phyloP scores from a whole-genome alignment of 2,888 invertebrate genomes.

The Cheilosia variabilis region DNA sequence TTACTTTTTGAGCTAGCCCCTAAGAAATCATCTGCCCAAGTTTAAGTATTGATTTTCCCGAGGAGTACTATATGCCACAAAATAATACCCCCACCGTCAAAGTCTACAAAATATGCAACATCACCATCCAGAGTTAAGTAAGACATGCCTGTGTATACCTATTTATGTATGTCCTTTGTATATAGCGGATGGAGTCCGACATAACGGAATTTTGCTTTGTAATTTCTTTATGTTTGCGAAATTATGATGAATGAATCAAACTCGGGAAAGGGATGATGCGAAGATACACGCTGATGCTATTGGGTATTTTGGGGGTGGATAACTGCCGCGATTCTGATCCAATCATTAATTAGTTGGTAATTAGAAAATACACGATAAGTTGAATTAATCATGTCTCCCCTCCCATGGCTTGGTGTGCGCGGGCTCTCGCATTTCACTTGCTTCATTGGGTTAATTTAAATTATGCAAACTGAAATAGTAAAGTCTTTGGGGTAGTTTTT shows the following conservation, averaged over 20 bases:
- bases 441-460: conserved; percentile 73
- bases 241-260: conserved; percentile 55
- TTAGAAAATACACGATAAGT: conserved; percentile 70
- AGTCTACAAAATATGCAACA: too few relatives aligned
- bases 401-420: conserved; percentile 9
- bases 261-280: conserved; percentile 8
- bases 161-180: not conserved
- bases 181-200: not conserved
- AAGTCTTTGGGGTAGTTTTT: conserved; percentile 20
- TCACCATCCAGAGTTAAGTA: too few relatives aligned
- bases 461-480: conserved; percentile 62
- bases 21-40: too few relatives aligned
- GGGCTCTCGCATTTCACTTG: conserved; percentile 63
- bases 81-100: too few relatives aligned
- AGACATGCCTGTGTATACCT: not conserved
- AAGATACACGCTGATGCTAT: not conserved
- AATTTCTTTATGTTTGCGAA: conserved; percentile 3
- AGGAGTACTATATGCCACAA: too few relatives aligned
- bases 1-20: too few relatives aligned
- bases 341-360: conserved; percentile 73
- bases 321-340: conserved; percentile 60
- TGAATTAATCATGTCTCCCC: conserved; percentile 59
- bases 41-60: too few relatives aligned
- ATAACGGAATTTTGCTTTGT: not conserved
- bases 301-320: not conserved